A percentile compares a stretch with the other conserved stretches of the same genome.
Conservation (phyloP, 1,140 invertebrate genomes). For the Drosophila pachea region DNA sequence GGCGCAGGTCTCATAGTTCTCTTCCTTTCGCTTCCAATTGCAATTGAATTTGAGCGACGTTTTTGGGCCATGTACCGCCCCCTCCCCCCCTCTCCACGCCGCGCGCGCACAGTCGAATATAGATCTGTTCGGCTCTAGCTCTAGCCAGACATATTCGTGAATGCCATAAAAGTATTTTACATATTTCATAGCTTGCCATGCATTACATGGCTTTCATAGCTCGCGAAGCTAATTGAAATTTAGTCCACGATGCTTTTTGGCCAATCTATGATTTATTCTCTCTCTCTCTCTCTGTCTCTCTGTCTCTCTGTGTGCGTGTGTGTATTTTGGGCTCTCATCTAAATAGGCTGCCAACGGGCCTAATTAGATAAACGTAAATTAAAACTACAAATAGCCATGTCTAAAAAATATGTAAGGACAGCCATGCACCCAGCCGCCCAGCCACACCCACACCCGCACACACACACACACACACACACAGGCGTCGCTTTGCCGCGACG, state of each 20-base stretch:
- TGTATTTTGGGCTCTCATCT: background rate
- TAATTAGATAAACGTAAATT: slow-evolving; percentile 64
- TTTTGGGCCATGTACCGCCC: no score
- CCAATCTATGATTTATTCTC: background rate
- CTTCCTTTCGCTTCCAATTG: no score
- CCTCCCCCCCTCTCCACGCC: no score
- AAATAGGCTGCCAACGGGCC: slow-evolving; percentile 19
- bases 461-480: background rate
- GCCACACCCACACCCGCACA: slow-evolving; percentile 10
- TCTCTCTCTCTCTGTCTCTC: background rate
- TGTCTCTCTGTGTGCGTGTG: background rate
- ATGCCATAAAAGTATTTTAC: no score
- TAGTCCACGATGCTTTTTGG: background rate
- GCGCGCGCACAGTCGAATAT: no score
- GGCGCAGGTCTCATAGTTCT: no score
- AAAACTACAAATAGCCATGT: slow-evolving; percentile 56
- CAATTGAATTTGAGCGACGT: no score
- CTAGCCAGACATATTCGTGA: no score
- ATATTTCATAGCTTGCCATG: no score
- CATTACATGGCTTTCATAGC: no score
- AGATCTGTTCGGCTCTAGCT: no score
- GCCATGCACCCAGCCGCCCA: slow-evolving; percentile 8
- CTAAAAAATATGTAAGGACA: slow-evolving; percentile 9
- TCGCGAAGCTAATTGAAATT: background rate
- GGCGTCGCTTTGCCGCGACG: slow-evolving; percentile 30